phyloP scores from a whole-genome alignment of 2,797 vertebrate species.

The Saxicola maurus region DNA sequence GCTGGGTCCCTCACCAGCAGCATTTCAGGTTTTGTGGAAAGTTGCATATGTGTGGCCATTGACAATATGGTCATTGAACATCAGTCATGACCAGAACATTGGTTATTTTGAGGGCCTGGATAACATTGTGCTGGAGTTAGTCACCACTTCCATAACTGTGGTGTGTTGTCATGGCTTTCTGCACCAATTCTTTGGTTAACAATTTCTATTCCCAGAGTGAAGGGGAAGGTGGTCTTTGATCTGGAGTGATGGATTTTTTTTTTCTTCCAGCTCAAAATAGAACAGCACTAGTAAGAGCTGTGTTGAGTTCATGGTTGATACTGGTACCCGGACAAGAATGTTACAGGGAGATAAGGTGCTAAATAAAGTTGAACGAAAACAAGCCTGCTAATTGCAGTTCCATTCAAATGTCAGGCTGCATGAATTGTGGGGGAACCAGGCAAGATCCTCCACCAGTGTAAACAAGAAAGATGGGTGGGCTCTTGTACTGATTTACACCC shows the following conservation, averaged over 20 bases:
- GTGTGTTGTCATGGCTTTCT: not conserved
- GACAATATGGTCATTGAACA: not conserved
- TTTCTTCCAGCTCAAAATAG: conserved; percentile 32
- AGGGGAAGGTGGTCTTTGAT: not conserved
- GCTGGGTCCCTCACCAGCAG: not conserved
- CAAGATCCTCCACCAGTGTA: not conserved
- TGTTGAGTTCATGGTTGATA: conserved; percentile 46
- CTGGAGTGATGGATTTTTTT: not conserved
- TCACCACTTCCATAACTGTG: not conserved
- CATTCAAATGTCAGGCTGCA: conserved; percentile 24
- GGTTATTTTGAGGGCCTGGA: not conserved
- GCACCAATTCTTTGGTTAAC: not conserved
- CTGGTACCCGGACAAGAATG: conserved; percentile 53
- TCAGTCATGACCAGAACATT: not conserved
- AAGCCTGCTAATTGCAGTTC: conserved; percentile 22
- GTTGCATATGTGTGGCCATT: fast-evolving
- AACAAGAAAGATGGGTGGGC: not conserved
- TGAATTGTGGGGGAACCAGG: not conserved
- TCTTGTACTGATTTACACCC: not conserved
- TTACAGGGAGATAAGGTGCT: conserved; percentile 58
- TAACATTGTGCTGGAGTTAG: not conserved
- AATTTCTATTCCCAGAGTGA: not conserved
- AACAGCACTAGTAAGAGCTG: conserved; percentile 7
- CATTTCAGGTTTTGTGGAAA: not conserved
- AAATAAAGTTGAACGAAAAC: conserved; percentile 59